These are phyloP conservation scores for Catostylus mosaicus DNA, from an alignment of 30 jellyfish, hydroid and myxozoan genomes.

Conservation along the genomic window DNA sequence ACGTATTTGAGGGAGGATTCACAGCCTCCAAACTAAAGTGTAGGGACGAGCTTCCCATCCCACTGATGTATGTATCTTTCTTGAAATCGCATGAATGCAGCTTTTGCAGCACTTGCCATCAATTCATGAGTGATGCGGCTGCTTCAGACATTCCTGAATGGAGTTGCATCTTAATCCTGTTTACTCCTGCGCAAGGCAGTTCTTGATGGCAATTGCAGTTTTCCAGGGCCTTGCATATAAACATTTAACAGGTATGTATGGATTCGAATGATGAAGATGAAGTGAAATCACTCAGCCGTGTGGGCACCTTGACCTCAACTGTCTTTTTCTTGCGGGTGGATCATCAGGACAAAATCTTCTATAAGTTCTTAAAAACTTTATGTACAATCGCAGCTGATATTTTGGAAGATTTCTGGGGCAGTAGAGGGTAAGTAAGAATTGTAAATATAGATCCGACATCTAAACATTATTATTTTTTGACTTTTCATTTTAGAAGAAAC, in stretches of 20 bases:
- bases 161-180: too few relatives aligned
- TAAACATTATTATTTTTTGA: too few relatives aligned
- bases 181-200: neutral
- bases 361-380: neutral
- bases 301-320: constrained; percentile 57
- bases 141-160: too few relatives aligned
- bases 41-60: too few relatives aligned
- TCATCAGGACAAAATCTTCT: neutral
- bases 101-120: too few relatives aligned
- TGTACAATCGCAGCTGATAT: neutral
- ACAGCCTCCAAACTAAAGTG: too few relatives aligned
- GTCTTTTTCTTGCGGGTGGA: constrained; percentile 57
- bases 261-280: constrained; percentile 15
- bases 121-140: too few relatives aligned
- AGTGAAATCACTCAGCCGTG: constrained; percentile 50
- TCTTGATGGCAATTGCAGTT: neutral
- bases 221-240: neutral
- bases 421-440: neutral
- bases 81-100: too few relatives aligned
- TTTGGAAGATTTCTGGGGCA: neutral
- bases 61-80: too few relatives aligned
- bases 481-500: too few relatives aligned
- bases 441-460: too few relatives aligned
- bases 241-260: constrained; percentile 27
- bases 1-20: too few relatives aligned